Evolutionary conservation across 2,113 vertebrate species (phyloP).

Genomic region (Psilopogon haemacephalus): DNA sequence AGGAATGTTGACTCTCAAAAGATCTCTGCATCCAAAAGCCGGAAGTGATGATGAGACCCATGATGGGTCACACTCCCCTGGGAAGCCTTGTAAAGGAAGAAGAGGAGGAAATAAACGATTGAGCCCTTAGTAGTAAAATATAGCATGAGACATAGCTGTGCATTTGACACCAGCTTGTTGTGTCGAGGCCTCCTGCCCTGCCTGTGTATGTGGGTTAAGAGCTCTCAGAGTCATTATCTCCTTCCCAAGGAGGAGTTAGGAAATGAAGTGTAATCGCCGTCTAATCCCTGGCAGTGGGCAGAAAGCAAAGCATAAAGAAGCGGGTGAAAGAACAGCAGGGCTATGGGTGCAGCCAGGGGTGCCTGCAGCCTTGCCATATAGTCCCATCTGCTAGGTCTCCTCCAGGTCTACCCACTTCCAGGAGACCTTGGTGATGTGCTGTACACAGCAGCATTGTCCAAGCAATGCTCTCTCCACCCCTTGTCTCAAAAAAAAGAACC

Average conservation of each 20-base stretch:
- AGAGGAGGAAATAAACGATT: accelerated
- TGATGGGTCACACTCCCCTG: neutral
- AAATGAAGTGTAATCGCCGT: no score
- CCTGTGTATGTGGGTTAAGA: no score
- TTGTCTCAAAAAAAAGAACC: neutral
- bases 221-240: neutral
- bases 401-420: neutral
- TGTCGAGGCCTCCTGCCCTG: neutral
- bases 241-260: neutral
- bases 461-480: neutral
- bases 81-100: neutral
- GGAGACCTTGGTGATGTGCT: neutral
- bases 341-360: neutral
- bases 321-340: neutral
- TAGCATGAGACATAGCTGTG: neutral
- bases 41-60: accelerated
- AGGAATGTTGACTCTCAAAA: neutral
- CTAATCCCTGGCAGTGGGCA: neutral
- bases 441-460: neutral
- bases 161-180: neutral
- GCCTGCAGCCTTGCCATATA: neutral
- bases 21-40: neutral
- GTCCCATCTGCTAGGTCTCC: neutral
- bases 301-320: neutral
- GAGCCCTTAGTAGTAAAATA: neutral